A percentile compares a stretch with the other conserved stretches of the same genome.
These are phyloP conservation scores for Grantiella picta DNA, from an alignment of 2,113 vertebrate species.

Conservation along the genomic window DNA sequence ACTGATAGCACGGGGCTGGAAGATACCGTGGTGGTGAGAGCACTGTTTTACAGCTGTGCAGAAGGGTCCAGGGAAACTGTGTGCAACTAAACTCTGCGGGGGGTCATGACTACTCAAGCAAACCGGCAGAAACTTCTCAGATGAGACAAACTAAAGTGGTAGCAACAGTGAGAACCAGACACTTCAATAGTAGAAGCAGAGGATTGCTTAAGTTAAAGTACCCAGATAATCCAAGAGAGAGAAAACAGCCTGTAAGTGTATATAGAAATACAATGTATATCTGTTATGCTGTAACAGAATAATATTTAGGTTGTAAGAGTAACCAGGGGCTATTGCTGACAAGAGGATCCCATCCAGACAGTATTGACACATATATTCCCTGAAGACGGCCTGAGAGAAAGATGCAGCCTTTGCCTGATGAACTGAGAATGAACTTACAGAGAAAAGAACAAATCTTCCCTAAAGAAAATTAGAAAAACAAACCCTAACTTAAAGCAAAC, in stretches of 20 bases:
- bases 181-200: background rate
- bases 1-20: accelerated
- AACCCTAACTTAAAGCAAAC: background rate
- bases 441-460: background rate
- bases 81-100: background rate
- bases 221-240: background rate
- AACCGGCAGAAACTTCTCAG: background rate
- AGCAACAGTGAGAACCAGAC: background rate
- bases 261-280: background rate
- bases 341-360: background rate
- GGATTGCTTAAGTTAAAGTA: background rate
- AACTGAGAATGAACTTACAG: background rate
- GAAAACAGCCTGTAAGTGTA: background rate
- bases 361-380: background rate
- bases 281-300: background rate
- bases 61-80: background rate
- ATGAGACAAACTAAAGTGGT: background rate
- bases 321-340: background rate
- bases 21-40: background rate
- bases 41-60: background rate
- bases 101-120: background rate
- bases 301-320: background rate
- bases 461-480: background rate
- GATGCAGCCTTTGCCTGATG: background rate
- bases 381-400: background rate